phyloP scores from a whole-genome alignment of 2,888 invertebrate genomes.

The Tipula vernalis region DNA sequence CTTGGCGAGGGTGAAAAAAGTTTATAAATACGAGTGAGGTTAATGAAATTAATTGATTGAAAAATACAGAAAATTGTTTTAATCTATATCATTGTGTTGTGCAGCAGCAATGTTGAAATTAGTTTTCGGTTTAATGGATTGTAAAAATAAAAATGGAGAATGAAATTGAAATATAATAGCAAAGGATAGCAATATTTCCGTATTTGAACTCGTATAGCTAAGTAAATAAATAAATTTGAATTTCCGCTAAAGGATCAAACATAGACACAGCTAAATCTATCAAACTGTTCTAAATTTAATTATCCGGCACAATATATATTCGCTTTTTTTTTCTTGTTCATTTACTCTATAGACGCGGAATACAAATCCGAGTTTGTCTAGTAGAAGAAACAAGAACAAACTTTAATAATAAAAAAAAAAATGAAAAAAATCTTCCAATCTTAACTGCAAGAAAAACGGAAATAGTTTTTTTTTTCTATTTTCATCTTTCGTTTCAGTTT shows the following conservation, averaged over 20 bases:
- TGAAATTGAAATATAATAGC: neutral
- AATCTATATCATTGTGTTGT: neutral
- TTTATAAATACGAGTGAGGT: neutral
- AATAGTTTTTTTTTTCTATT: neutral
- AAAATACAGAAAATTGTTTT: neutral
- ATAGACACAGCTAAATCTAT: too few species aligned
- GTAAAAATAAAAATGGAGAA: neutral
- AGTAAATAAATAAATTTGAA: too few species aligned
- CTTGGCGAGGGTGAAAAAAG: neutral
- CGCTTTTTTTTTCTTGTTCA: too few species aligned
- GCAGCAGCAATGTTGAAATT: neutral
- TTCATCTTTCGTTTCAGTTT: neutral
- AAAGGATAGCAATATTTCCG: too few species aligned
- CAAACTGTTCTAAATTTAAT: too few species aligned
- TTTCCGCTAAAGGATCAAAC: too few species aligned
- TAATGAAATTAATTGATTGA: neutral
- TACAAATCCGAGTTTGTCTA: neutral
- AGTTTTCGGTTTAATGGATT: neutral
- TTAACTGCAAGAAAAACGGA: neutral
- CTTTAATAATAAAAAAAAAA: neutral
- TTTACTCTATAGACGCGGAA: too few species aligned
- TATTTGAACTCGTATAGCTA: too few species aligned
- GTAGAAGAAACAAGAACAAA: neutral
- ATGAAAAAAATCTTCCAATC: neutral
- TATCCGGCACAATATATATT: too few species aligned